Conservation (phyloP, 2,888 invertebrate genomes). For the Pammene aurita region DNA sequence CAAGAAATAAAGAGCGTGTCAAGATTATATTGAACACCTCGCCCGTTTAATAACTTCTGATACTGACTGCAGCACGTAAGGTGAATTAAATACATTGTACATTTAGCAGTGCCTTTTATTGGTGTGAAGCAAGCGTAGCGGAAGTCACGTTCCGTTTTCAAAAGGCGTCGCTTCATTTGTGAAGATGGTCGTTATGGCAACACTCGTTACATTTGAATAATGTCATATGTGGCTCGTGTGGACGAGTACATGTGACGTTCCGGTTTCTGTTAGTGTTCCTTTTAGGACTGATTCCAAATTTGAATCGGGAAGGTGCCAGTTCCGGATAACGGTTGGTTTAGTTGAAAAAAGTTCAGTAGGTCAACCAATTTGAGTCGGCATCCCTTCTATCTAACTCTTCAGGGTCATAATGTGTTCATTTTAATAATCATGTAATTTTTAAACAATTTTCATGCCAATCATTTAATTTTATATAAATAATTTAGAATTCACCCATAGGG, state of each 20-base stretch:
- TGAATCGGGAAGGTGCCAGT: conserved; percentile 33
- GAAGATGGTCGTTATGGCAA: conserved; percentile 29
- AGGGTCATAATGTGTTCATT: no score
- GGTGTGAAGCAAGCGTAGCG: conserved; percentile 22
- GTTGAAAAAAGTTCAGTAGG: no score
- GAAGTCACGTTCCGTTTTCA: conserved; percentile 42
- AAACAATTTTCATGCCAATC: no score
- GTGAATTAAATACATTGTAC: background rate
- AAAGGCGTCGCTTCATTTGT: conserved; percentile 43
- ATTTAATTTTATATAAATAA: no score
- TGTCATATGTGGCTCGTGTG: background rate
- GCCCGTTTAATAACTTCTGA: background rate
- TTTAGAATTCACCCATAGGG: no score
- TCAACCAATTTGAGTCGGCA: no score
- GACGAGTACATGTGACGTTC: background rate
- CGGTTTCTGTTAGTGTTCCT: background rate
- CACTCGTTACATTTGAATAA: conserved; percentile 8
- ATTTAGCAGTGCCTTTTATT: no score
- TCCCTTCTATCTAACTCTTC: no score
- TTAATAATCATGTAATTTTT: no score
- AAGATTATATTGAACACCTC: background rate
- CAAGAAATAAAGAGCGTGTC: no score
- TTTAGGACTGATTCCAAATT: conserved; percentile 32
- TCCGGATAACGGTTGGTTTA: background rate
- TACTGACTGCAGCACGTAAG: background rate